Base-by-base conservation (phyloP, 2,888 invertebrate genomes). In the Andrena bucephala region DNA sequence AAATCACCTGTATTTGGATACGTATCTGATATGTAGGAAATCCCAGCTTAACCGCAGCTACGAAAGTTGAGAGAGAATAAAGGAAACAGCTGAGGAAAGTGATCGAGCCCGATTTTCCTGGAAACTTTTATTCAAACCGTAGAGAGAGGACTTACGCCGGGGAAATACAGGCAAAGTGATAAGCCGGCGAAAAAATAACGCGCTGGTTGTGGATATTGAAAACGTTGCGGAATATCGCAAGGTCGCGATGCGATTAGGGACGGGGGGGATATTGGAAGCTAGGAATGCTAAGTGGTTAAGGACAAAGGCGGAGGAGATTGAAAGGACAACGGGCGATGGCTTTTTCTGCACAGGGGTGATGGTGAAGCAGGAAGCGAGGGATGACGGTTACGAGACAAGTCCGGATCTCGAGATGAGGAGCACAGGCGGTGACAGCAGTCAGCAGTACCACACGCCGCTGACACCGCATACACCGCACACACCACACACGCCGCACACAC, bases 301-400 rank as follows among this genome's bases (percentile, higher is more conserved):
- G 77, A 0, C 4, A 6, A 42, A n/a, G 29, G 31, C 42, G 63
- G 36, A 76, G 62, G 24, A 57, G 20, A 85, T 82, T 59, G 82
- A 81, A 77, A 68, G 66, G 66, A 71, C 68, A 78, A 50, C 69
- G 67, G 27, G 20, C 63, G 82, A 65, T 73, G 70, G 50, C 72
- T 81, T 83, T 83, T 83, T 83, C 73, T 67, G 78, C 67, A 80
- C 86, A 94, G 94, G 93, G 78, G 91, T 94, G 85, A 89, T 94
- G 93, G 94, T 94, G 89, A 94, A 94, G 85, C 95, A 96, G 92
- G 97, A 97, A 95, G 96, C 96, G 92, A 96, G 97, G 92, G 98
- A 98, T 95, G 98, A 98, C 95, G 98, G 98, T 88, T 98, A 98
- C 95, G 98, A 98, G 95, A 97, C 98, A 90, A 97, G 97, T 94